Base-by-base conservation (phyloP, 2,797 vertebrate species). In the Myotis findleyi region DNA sequence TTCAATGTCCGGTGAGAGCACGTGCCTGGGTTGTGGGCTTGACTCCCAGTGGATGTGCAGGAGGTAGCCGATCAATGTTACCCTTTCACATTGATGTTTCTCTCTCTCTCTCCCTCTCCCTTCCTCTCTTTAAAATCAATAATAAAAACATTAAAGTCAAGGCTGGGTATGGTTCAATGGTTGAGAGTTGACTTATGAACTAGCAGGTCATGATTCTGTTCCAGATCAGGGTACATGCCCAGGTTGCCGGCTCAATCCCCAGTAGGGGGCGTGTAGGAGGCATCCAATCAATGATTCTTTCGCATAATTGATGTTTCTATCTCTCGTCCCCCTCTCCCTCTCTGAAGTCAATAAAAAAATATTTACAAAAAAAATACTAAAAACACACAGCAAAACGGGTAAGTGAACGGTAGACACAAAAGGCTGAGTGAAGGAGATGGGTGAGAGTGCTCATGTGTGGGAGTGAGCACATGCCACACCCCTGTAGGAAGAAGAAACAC, bases 391-490 rank as follows among this genome's bases (percentile, higher is more conserved):
- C 57, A 27, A 59, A 59, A 59, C 23, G 1, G 33, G 76, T 49
- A 93, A 87, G 21, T 38, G 36, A 76, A 86, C 41, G 5, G 9
- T 69, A 27, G 62, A 38, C 69, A 71, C 44, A 53, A 55, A 88
- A 23, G 53, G 41, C 51, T 11, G 12, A 91, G 76, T 47, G 8
- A 25, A 68, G 23, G 64, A 69, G 44, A 64, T 5, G 13, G 47
- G 16, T 23, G 47, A 75, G 79, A 23, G 21, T 3, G 3, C 20
- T 55, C 1, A 13, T 53, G 5, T 27, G 23, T 11, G 49, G 27
- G 49, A 62, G 18, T 3, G 5, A 71, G 44, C 10, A 0, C 27
- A 3, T n/a, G 2, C 30, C 13, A 11, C 1, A 0, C 30, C 57
- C 23, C 18, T 25, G 0, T 33, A 77, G 73, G 20, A 75, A 73